These are phyloP conservation scores for Henricia sp. DNA, from an alignment of 53 echinoderm and acorn worm species.

Conservation along the genomic window DNA sequence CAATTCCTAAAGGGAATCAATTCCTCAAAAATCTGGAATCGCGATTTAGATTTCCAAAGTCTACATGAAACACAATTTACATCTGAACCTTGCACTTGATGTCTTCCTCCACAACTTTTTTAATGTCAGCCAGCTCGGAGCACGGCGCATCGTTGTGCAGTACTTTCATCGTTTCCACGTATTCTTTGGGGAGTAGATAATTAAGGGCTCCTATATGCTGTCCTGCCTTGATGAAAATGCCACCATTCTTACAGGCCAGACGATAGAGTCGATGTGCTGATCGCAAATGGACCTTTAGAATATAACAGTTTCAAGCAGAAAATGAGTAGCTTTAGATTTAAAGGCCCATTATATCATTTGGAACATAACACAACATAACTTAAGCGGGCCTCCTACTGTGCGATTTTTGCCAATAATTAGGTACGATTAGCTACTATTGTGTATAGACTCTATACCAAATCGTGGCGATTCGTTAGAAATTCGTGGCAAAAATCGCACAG, in stretches of 20 bases:
- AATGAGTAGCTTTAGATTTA: neutral
- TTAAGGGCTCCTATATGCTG: conserved; percentile 96
- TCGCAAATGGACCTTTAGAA: conserved; percentile 78
- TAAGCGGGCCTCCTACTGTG: no score
- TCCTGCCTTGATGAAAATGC: conserved; percentile 94
- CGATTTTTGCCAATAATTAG: no score
- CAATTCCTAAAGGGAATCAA: no score
- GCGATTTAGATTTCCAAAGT: no score
- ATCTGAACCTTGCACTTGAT: conserved; percentile 59
- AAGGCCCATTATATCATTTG: no score
- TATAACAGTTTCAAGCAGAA: neutral
- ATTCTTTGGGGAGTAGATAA: conserved; percentile 91
- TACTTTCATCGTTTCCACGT: conserved; percentile 95
- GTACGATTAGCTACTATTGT: no score
- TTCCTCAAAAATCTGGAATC: no score
- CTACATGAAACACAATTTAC: neutral
- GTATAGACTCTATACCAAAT: no score
- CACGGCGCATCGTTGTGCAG: conserved; percentile 92
- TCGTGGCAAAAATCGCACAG: no score
- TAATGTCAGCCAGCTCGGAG: conserved; percentile 82
- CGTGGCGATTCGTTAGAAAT: no score
- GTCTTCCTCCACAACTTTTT: conserved; percentile 86
- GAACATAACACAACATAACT: no score
- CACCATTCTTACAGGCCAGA: conserved; percentile 90
- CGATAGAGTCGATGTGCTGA: conserved; percentile 81